Evolutionary conservation across 2,888 invertebrate genomes (phyloP), one percentile per base, ranked within the genome.

Genomic region (Eucriotettix oculatus): DNA sequence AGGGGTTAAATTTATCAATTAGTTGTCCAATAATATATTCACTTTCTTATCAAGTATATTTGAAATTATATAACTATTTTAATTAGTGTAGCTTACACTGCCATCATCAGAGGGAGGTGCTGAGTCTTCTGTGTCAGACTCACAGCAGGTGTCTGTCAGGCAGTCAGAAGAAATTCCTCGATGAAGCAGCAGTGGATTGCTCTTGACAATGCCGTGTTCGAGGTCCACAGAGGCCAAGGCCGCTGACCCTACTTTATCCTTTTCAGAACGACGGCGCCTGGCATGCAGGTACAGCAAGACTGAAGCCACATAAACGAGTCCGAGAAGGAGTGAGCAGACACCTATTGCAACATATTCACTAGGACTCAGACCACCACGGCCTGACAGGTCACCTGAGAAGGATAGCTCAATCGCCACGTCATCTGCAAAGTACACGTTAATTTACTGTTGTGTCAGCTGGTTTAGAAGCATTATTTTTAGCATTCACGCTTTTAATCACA

Each of bases 271-370:
- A 52, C 83, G 77, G 72, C 83, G 86, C 67, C 86, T 79, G 65
- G 89, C 81, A 70, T 89, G 87, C 55, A 92, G 72, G 70, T 90
- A 92, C 14, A 91, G 78, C 63, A 90, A 86, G 29, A 91, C 87
- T 9, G 90, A 90, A 0, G 89, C 87, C 16, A 91, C 86, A 72
- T 92, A 92, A 67, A 91, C 86, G 43, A 91, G 77, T 0, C 90
- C 90, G n/a, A 92, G 76, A n/a, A 91, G 76, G 16, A 91, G 77
- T 16, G 90, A 87, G 67, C 88, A 88, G 56, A 90, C 79, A 42
- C 87, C 91, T 61, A 92, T 90, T 0, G 89, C 88, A 17, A 90
- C 81, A 68, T 90, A 90, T 74, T 91, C 90, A 11, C 85, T 79
- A 14, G 85, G 78, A 40, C 83, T 81, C 61, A 90, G 78, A 55